Conservation (phyloP, 2,888 invertebrate genomes). For the Terebella lapidaria region DNA sequence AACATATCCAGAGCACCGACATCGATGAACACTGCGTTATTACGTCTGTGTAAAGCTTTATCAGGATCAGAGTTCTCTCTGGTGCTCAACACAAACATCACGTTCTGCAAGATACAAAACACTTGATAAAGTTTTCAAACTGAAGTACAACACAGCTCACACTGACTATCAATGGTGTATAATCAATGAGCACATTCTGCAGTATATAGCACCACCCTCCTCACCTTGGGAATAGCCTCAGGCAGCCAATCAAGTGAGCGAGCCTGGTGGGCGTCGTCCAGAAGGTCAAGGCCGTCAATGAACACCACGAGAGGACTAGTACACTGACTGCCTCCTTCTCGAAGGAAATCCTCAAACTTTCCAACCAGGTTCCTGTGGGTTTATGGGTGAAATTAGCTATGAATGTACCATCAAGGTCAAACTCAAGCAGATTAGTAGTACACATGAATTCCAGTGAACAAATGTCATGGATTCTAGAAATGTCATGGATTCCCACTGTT, state of each 20-base stretch:
- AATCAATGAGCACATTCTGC: background rate
- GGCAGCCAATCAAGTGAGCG: constrained; percentile 50
- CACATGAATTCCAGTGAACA: no score
- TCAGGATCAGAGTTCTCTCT: constrained; percentile 34
- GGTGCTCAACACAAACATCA: constrained; percentile 43
- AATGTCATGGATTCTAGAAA: no score
- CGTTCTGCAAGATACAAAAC: constrained; percentile 43
- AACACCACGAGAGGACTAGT: constrained; percentile 39
- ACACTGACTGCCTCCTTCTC: constrained; percentile 29
- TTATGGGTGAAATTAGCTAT: no score
- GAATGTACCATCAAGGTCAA: no score
- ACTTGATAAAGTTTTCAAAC: background rate
- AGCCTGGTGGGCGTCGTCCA: constrained; percentile 43
- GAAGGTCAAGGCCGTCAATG: constrained; percentile 51
- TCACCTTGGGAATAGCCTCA: constrained; percentile 43
- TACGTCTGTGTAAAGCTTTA: constrained; percentile 26
- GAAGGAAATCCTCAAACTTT: constrained; percentile 37
- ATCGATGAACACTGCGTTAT: constrained; percentile 19
- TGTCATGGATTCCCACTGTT: no score
- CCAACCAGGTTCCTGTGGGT: constrained; percentile 34
- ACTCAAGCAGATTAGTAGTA: no score
- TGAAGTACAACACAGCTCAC: background rate
- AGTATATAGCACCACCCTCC: constrained; percentile 40
- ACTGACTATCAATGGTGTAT: no score
- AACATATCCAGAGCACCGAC: constrained; percentile 42